Evolutionary conservation across 2,797 vertebrate species (phyloP), one percentile per base, ranked within the genome.

Genomic region (Rhinella marina): DNA sequence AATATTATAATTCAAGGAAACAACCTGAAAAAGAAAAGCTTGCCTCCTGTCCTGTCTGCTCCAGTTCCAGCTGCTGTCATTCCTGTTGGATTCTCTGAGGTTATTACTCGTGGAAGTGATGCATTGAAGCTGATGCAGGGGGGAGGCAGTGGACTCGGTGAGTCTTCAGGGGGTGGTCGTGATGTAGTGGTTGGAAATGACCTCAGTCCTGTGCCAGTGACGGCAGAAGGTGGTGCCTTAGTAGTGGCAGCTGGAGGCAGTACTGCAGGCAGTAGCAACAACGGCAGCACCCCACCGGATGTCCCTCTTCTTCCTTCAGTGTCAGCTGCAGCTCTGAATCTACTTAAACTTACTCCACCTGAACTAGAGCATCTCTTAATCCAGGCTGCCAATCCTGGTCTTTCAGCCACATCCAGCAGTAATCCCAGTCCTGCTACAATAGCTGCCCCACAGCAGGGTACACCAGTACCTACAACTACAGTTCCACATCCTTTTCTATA

Each of bases 401-500:
- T 88, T 27, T 72, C 82, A 23, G 76, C 87, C 21, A 57, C 82
- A 70, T 54, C 85, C 2, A 89, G 70, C 62, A 78, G 23, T 25
- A 77, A 56, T 68, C 16, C 79, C 12, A 80, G 56, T 78, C 14
- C 81, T 25, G 66, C 25, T 21, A 23, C 85, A 86, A 50, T 86
- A 88, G 80, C 89, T 85, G 9, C 88, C 86, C 10, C 29, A 21
- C 85, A 90, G 21, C 80, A 89, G 59, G 89, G 75, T 11, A 41
- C 77, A 19, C 81, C 4, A 29, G 50, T 75, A 59, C 92, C 59
- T 73, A 90, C 19, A 8, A 52, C 80, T 32, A 48, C 72, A 7
- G 17, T 85, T 0, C 87, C 91, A 0, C 91, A 91, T 89, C 84
- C 94, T 11, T 95, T 94, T 88, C 90, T 95, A 41, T 95, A 94